Base-by-base conservation (phyloP, 2,797 vertebrate species). In the Acrossocheilus fasciatus region DNA sequence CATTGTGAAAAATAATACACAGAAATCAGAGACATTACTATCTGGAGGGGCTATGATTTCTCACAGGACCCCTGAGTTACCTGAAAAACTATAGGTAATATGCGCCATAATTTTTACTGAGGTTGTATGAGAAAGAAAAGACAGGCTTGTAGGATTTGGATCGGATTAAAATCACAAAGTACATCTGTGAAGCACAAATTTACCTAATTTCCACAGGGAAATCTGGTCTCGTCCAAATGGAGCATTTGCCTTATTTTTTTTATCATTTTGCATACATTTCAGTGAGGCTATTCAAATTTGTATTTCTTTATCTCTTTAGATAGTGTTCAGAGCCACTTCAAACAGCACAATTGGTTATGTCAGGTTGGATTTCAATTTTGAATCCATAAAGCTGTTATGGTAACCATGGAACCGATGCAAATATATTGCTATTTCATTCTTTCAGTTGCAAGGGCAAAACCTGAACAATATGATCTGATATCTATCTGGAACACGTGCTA, bases 171-270 rank as follows among this genome's bases (percentile, higher is more conserved):
- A 81, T 81, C 78, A 81, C 78, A 81, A 81, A 81, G 43, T 50
- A 81, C 78, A 66, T 81, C 41, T 81, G 41, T 66, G 78, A 68
- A 47, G 78, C 78, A 47, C 41, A 68, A 78, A 78, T 36, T 68
- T 43, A 68, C n/a, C 62, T 50, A 81, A 81, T 81, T 81, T 81
- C 78, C 62, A 81, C 43, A 68, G 62, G 59, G 78, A 81, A 68
- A 81, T 68, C 43, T 81, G 59, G n/a, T 34, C 26, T 81, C 1
- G 6, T 68, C 41, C 41, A 81, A 66, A 66, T 20, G 26, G 26
- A 68, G n/a, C 41, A 81, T 47, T 50, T 68, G 62, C 10, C 43
- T 66, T 66, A 30, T 26, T 70, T 82, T 70, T 82, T 83, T 74
- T 74, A 62, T 23, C 70, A 43, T 18, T 52, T 76, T 76, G 59